Conservation (phyloP, 2,113 vertebrate genomes). For the Elanus axillaris region DNA sequence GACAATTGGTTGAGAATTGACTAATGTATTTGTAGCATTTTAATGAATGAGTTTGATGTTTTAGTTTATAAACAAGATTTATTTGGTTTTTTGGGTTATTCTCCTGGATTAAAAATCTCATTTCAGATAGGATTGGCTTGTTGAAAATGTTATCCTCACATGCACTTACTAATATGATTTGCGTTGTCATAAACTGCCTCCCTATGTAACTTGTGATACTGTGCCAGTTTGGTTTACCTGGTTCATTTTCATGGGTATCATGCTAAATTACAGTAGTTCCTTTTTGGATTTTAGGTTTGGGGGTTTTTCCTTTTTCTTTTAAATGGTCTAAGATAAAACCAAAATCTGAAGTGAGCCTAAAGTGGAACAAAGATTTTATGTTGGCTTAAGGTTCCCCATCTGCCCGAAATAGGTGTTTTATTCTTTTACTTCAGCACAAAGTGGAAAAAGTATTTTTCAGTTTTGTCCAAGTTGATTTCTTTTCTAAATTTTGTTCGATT, state of each 20-base stretch:
- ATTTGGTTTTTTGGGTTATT: neutral
- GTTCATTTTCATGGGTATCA: neutral
- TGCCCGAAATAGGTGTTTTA: neutral
- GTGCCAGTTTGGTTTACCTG: neutral
- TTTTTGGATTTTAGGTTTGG: accelerated
- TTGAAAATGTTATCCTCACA: neutral
- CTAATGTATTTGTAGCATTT: neutral
- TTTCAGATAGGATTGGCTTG: neutral
- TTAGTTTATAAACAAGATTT: slow-evolving; percentile 14
- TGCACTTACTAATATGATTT: neutral
- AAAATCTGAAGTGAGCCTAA: neutral
- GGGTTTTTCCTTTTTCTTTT: neutral
- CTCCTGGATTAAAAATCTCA: neutral
- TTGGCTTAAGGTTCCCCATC: neutral
- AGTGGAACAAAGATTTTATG: neutral
- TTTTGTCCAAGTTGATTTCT: neutral
- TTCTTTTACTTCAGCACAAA: neutral
- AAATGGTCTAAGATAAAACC: neutral
- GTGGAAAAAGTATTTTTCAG: neutral
- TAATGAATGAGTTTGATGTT: neutral
- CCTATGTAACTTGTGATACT: neutral
- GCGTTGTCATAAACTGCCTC: neutral
- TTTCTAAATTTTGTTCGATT: neutral
- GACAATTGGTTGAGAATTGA: neutral
- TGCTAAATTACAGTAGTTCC: slow-evolving; percentile 7